Evolutionary conservation across 2,888 invertebrate species (phyloP).

Genomic region (Pammene aurita): DNA sequence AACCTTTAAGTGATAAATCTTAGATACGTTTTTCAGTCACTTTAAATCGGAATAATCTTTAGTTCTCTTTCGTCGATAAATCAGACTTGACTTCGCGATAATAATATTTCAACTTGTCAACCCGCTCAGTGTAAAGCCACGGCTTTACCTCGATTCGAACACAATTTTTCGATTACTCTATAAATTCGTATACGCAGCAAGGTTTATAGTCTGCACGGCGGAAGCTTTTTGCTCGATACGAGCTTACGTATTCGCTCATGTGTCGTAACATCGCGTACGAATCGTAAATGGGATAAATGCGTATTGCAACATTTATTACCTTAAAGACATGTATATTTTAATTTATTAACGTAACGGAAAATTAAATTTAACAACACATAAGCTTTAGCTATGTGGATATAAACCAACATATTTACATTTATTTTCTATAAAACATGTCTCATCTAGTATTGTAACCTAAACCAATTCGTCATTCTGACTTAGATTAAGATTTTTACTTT

Average conservation of each 20-base stretch:
- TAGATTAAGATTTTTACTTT: background rate
- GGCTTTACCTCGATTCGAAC: conserved; percentile 13
- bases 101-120: background rate
- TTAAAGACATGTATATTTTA: background rate
- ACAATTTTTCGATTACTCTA: conserved; percentile 33
- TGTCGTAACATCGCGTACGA: conserved; percentile 10
- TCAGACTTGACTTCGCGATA: background rate
- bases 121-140: background rate
- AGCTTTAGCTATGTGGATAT: background rate
- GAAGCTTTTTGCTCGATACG: conserved; percentile 19
- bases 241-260: background rate
- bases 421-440: no score
- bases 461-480: no score
- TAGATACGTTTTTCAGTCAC: no score
- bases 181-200: conserved; percentile 31
- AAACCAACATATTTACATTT: no score
- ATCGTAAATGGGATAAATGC: conserved; percentile 14
- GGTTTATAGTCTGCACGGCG: conserved; percentile 22
- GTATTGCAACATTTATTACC: background rate
- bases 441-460: no score
- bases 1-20: no score
- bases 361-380: no score
- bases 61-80: background rate
- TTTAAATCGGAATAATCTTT: background rate
- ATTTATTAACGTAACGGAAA: no score